A percentile compares a stretch with the other conserved stretches of the same genome.
Evolutionary conservation across 30 jellyfish, hydroid and myxozoan genomes (phyloP).

Genomic region (Haliclystus octoradiatus): DNA sequence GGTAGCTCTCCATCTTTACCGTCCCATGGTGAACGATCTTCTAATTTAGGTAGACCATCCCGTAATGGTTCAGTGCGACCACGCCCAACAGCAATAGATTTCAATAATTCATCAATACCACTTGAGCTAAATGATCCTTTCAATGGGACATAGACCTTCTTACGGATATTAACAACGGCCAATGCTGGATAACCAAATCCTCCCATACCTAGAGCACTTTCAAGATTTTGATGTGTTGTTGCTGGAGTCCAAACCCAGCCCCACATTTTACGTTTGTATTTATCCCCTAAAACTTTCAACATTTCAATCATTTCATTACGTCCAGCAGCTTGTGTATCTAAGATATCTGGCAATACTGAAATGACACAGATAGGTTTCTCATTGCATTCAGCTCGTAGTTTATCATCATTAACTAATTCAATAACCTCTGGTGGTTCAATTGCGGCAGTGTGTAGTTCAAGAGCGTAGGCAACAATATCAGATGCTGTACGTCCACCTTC

Average conservation of each 20-base stretch:
- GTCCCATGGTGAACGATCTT: slow-evolving; percentile 67
- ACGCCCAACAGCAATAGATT: slow-evolving; percentile 74
- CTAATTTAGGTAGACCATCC: slow-evolving; percentile 55
- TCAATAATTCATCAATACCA: slow-evolving; percentile 70
- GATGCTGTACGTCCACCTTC: slow-evolving; percentile 93
- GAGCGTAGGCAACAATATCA: slow-evolving; percentile 72
- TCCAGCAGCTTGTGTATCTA: slow-evolving; percentile 82
- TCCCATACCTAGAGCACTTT: slow-evolving; percentile 72
- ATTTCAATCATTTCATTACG: slow-evolving; percentile 37
- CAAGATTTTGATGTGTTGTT: slow-evolving; percentile 65
- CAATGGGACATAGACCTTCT: slow-evolving; percentile 65
- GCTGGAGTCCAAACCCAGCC: slow-evolving; percentile 97
- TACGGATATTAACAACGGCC: slow-evolving; percentile 81
- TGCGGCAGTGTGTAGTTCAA: slow-evolving; percentile 36
- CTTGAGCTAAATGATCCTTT: slow-evolving; percentile 71
- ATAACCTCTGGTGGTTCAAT: slow-evolving; percentile 78
- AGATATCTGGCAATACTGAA: slow-evolving; percentile 71
- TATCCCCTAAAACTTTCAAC: slow-evolving; percentile 66
- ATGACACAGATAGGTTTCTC: slow-evolving; percentile 78
- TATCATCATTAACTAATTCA: slow-evolving; percentile 39
- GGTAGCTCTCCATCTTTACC: slow-evolving; percentile 92
- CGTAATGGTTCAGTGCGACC: slow-evolving; percentile 76
- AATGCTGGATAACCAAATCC: slow-evolving; percentile 97
- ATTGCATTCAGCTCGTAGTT: slow-evolving; percentile 43
- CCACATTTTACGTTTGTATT: slow-evolving; percentile 74